Percentiles rank a stretch among this genome's conserved stretches.
Evolutionary conservation across 2,113 vertebrate genomes (phyloP).

Genomic region (Lophius piscatorius): DNA sequence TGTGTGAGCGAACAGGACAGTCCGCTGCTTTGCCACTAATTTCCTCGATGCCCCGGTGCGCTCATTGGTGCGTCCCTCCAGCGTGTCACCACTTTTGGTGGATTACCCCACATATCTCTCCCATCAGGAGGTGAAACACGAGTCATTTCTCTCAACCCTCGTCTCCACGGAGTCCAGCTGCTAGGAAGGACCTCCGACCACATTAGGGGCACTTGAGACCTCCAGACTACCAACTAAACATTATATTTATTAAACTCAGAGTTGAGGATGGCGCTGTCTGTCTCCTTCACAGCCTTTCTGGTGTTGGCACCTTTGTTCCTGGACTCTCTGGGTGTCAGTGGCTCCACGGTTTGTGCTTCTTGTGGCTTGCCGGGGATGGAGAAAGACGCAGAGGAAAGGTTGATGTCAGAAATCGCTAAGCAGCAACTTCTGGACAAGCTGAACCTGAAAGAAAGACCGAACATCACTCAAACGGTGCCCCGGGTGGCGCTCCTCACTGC

Average conservation of each 20-base stretch:
- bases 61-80: constrained; percentile 81
- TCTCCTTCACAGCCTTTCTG: constrained; percentile 34
- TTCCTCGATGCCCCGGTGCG: constrained; percentile 58
- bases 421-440: constrained; percentile 89
- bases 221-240: constrained; percentile 28
- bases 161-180: constrained; percentile 46
- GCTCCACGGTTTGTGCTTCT: constrained; percentile 70
- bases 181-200: constrained; percentile 24
- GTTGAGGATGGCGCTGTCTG: constrained; percentile 25
- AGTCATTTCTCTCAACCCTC: constrained; percentile 47
- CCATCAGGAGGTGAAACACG: constrained; percentile 57
- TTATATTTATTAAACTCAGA: constrained; percentile 4
- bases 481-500: constrained; percentile 83
- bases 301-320: constrained; percentile 58
- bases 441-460: constrained; percentile 88
- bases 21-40: constrained; percentile 58
- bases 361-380: constrained; percentile 78
- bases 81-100: constrained; percentile 81
- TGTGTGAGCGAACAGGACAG: constrained; percentile 24
- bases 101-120: constrained; percentile 80
- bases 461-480: constrained; percentile 84
- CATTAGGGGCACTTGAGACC: constrained; percentile 12
- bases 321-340: constrained; percentile 42
- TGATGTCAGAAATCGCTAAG: constrained; percentile 87
- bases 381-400: constrained; percentile 75